Base-by-base conservation (phyloP, 2,888 invertebrate species). In the Ichneumoninae sp. region DNA sequence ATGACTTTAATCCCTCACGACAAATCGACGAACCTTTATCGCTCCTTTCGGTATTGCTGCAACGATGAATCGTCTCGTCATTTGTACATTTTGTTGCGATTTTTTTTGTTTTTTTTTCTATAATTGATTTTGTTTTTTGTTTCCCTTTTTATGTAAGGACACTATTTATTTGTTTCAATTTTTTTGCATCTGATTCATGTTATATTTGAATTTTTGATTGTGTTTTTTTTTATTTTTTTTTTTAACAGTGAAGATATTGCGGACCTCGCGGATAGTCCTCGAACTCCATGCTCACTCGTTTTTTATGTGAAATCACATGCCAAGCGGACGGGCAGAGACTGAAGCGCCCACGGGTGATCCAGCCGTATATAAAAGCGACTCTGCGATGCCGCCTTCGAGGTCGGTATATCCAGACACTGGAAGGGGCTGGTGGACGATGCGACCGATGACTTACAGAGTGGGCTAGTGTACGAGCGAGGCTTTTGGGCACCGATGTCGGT, bases 291-390 rank as follows among this genome's bases (percentile, higher is more conserved):
- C 91, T 92, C 87, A 86, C 91, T 89, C 89, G 87, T 86, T 77
- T 19, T 44, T 63, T 66, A 30, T 54, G 69, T 66, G 81, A 81
- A 79, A 81, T 89, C 90, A 90, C 91, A 91, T 91, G 91, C 91
- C 92, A 90, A 90, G 86, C 89, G 91, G 85, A 65, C 85, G 74
- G 77, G 84, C 84, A 71, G 91, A 92, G 92, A 93, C 93, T 92
- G 90, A 91, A 90, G 91, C 89, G 90, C 89, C 89, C 89, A 88
- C 89, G 85, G 88, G 88, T 89, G 86, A 86, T 89, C 88, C 88
- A 89, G 89, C 89, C 89, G 91, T 92, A 92, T 85, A 85, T 92
- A 92, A 92, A 90, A 90, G 90, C 88, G 85, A 60, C 36, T 26
- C 60, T 57, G 54, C 30, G 68, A 57, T 68, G 44, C 75, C 33